Evolutionary conservation across 2,888 invertebrate genomes (phyloP), one percentile per base, ranked within the genome.

Genomic region (Dyspetes luteomarginatus): DNA sequence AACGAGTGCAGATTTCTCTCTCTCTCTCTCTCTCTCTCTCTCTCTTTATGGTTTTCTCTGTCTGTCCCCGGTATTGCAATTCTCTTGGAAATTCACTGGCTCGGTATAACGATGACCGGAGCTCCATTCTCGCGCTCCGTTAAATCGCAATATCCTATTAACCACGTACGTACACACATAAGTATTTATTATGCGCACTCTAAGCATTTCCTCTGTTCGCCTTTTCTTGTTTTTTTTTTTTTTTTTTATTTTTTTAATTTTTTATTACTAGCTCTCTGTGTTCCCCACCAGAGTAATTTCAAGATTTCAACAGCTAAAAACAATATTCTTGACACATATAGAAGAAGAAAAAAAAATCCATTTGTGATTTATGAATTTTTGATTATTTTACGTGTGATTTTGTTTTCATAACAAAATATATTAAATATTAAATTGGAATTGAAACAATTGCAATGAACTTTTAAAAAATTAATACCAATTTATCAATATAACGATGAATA

Each of bases 91-190:
- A 75, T 28, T 48, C 75, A 75, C 58, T 52, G 67, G 60, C 60
- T 68, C 75, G 56, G 67, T 52, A 52, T 68, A 75, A 75, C 75
- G 58, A 68, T 52, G 75, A 75, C 48, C 67, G 50, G 67, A 67
- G 48, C 36, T 65, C 67, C 67, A 58, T 67, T 68, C 68, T 67
- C 67, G 50, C 67, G 67, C 68, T 68, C 28, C 60, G 75, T 68
- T 68, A 60, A 75, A 67, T 68, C 55, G 75, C 52, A 75, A 75
- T 68, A 67, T 68, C 50, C 30, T 19, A 52, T 68, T 52, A 75
- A 60, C 50, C 50, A 50, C 52, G 62, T 28, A 50, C 48, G 43
- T 43, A 7, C 41, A 60, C 15, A 41, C 7, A 30, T 12, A 12
- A 36, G 36, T 36, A 7, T n/a, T n/a, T n/a, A n/a, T 36, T 12